A percentile compares a stretch with the other conserved stretches of the same genome.
These are phyloP conservation scores for Arrhamphus sclerolepis DNA, from an alignment of 2,797 vertebrate genomes.

Conservation along the genomic window DNA sequence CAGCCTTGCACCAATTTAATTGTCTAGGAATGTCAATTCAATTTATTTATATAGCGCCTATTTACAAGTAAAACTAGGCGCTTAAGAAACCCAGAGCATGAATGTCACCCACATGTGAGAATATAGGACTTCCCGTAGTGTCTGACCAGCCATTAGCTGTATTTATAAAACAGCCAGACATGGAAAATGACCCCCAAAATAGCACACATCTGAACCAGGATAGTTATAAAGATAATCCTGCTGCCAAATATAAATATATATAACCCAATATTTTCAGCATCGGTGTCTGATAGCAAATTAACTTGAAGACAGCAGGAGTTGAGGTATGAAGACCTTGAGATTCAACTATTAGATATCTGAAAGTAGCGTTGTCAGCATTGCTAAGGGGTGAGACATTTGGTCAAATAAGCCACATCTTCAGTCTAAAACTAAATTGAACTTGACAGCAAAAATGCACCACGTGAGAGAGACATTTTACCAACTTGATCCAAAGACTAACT, in stretches of 20 bases:
- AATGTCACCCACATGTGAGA: conserved; percentile 10
- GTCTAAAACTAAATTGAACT: background rate
- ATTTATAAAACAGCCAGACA: conserved; percentile 28
- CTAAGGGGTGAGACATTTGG: too few relatives aligned
- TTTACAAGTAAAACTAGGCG: too few relatives aligned
- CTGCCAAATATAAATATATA: conserved; percentile 60
- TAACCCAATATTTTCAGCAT: conserved; percentile 34
- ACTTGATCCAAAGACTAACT: too few relatives aligned
- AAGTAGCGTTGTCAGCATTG: conserved; percentile 24
- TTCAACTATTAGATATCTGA: conserved; percentile 28
- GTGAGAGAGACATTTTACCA: background rate
- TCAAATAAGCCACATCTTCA: too few relatives aligned
- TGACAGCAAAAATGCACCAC: conserved; percentile 10
- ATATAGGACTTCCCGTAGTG: conserved; percentile 5
- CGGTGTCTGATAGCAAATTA: conserved; percentile 33
- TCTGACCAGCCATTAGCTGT: conserved; percentile 9
- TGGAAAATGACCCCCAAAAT: conserved; percentile 51
- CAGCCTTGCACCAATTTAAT: background rate
- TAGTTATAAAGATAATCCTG: conserved; percentile 22
- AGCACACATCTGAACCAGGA: conserved; percentile 30
- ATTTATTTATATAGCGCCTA: too few relatives aligned
- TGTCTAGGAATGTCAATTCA: conserved; percentile 13
- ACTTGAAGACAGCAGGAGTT: conserved; percentile 8
- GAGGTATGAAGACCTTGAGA: background rate
- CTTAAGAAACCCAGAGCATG: too few relatives aligned